phyloP scores from a whole-genome alignment of 1,140 invertebrate species.

The Drosophila parabipectinata region DNA sequence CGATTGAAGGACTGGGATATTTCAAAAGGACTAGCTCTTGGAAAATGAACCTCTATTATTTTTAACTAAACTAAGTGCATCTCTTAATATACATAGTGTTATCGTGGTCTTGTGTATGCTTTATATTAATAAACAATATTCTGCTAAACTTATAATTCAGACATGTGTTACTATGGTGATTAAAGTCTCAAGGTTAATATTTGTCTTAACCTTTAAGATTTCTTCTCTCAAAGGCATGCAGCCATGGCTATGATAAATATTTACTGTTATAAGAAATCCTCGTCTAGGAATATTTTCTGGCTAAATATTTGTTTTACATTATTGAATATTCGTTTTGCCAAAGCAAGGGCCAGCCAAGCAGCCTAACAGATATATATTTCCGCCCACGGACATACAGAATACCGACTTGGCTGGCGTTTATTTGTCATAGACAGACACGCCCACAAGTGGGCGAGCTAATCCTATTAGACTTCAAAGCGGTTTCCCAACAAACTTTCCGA shows the following conservation, averaged over 20 bases:
- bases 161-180: background rate
- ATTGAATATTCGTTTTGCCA: conserved; percentile 66
- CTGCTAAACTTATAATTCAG: background rate
- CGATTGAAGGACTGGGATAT: conserved; percentile 4
- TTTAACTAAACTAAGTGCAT: background rate
- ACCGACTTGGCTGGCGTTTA: conserved; percentile 40
- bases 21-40: conserved; percentile 2
- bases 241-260: conserved; percentile 27
- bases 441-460: conserved; percentile 56
- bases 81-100: background rate
- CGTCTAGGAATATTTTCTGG: conserved; percentile 45
- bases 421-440: conserved; percentile 50
- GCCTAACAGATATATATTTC: conserved; percentile 12
- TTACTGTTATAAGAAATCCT: conserved; percentile 40
- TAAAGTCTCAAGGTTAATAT: background rate
- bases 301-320: conserved; percentile 67
- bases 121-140: background rate
- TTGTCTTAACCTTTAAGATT: background rate
- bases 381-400: conserved; percentile 4
- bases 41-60: background rate
- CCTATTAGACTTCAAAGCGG: conserved; percentile 81
- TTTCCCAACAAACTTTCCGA: conserved; percentile 72
- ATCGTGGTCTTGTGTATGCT: conserved; percentile 2
- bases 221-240: background rate
- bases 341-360: conserved; percentile 16